These are phyloP conservation scores for silkworm (Bombyx mori) DNA, from an alignment of 1,140 invertebrate genomes.

Conservation along the genomic window ASM3026992v2 NC_085129.1:19236501-19237000, in stretches of 20 bases:
- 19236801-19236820: constrained; percentile 23
- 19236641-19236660: constrained; percentile 35
- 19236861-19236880: too few relatives aligned
- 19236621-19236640: constrained; percentile 40
- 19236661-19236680: constrained; percentile 45
- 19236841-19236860: constrained; percentile 16
- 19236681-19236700: constrained; percentile 50
- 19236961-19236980: too few relatives aligned
- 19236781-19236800: constrained; percentile 39
- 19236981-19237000: too few relatives aligned
- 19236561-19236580: constrained; percentile 60
- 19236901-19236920: too few relatives aligned
- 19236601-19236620: constrained; percentile 50
- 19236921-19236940: too few relatives aligned
- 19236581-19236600: constrained; percentile 27
- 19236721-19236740: constrained; percentile 2
- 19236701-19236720: constrained; percentile 28
- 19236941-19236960: too few relatives aligned
- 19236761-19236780: constrained; percentile 62
- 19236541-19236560: constrained; percentile 46
- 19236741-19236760: constrained; percentile 53
- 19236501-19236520: too few relatives aligned
- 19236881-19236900: too few relatives aligned
- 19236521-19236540: constrained; percentile 10
- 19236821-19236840: constrained; percentile 18